These are phyloP conservation scores for Actenoides lindsayi DNA, from an alignment of 2,113 vertebrate species.

Conservation along the genomic window DNA sequence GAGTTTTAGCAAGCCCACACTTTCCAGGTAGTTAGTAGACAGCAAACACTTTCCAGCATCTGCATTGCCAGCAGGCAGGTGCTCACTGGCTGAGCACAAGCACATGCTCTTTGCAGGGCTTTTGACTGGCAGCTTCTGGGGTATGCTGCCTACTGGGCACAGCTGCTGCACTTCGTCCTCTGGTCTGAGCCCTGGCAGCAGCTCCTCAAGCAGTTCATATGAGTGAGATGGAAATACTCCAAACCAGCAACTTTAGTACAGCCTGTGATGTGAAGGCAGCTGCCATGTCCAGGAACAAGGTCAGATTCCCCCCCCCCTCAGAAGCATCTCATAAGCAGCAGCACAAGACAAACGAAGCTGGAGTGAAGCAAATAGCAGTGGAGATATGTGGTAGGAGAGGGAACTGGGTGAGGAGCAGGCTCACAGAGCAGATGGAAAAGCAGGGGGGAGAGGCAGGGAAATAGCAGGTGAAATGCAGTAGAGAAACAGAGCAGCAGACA, in stretches of 20 bases:
- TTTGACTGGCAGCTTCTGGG: background rate
- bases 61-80: background rate
- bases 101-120: background rate
- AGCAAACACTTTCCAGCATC: background rate
- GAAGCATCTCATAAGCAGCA: background rate
- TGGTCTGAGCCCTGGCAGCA: background rate
- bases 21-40: background rate
- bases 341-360: background rate
- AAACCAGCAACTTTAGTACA: background rate
- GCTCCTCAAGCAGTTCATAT: background rate
- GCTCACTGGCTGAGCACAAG: background rate
- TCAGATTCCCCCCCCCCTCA: rapidly evolving
- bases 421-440: background rate
- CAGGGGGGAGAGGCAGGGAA: background rate
- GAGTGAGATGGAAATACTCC: background rate
- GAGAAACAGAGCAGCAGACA: background rate
- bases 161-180: background rate
- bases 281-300: background rate
- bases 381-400: background rate
- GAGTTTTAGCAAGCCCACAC: background rate
- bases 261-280: background rate
- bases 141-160: background rate
- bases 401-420: background rate
- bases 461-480: background rate
- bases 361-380: background rate